Evolutionary conservation across 2,888 invertebrate species (phyloP).

Genomic region (Euproctis similis): DNA sequence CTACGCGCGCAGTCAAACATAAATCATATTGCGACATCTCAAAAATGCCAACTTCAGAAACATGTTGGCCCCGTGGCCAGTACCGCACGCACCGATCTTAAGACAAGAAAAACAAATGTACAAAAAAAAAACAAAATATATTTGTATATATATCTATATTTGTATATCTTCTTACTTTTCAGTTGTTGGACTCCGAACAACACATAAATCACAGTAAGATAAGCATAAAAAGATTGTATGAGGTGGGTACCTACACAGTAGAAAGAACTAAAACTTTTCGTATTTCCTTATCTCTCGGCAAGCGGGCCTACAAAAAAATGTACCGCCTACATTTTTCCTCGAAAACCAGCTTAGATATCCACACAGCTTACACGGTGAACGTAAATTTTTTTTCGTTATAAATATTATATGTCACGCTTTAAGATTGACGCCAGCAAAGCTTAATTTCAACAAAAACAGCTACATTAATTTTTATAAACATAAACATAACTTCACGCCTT

Average conservation of each 20-base stretch:
- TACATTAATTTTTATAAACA: no score
- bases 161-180: conserved; percentile 74
- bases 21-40: conserved; percentile 74
- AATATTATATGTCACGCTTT: no score
- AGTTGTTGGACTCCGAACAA: conserved; percentile 73
- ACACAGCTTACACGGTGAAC: no score
- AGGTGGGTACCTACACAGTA: conserved; percentile 71
- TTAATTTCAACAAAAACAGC: no score
- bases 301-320: conserved; percentile 55
- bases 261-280: conserved; percentile 73
- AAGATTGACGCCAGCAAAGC: no score
- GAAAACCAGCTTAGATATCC: conserved; percentile 36
- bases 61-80: conserved; percentile 66
- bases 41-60: conserved; percentile 75
- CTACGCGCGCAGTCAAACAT: conserved; percentile 59
- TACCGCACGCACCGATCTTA: conserved; percentile 67
- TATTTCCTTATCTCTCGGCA: conserved; percentile 69
- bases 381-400: no score
- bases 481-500: no score
- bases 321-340: conserved; percentile 55
- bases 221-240: conserved; percentile 76
- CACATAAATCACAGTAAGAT: conserved; percentile 74
- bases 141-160: no score
- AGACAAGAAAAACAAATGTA: conserved; percentile 73
- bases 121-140: conserved; percentile 76